Conservation (phyloP, 1,140 invertebrate genomes). For the Thrips palmi region DNA sequence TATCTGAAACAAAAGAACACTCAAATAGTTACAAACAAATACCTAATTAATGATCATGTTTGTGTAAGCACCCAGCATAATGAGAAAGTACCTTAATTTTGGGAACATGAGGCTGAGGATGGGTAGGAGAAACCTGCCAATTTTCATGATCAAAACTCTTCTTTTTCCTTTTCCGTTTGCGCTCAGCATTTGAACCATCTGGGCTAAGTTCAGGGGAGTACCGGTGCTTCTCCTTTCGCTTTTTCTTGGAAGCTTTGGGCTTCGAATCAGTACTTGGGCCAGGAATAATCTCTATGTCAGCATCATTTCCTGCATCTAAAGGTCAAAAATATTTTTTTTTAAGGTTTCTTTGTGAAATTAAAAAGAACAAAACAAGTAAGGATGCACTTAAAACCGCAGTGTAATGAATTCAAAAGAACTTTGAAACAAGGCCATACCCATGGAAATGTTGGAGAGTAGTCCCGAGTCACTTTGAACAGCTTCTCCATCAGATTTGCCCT, state of each 20-base stretch:
- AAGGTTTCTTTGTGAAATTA: slow-evolving; percentile 5
- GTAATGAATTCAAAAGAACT: background rate
- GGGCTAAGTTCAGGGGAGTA: slow-evolving; percentile 42
- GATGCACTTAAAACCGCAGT: background rate
- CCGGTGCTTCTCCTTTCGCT: slow-evolving; percentile 43
- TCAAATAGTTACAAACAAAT: slow-evolving; percentile 11
- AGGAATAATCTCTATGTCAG: background rate
- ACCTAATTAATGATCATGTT: background rate
- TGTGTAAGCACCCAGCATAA: slow-evolving; percentile 11
- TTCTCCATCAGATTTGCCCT: slow-evolving; percentile 11
- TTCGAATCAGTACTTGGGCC: background rate
- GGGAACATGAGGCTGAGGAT: slow-evolving; percentile 30
- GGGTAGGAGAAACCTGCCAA: too few species aligned
- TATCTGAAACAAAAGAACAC: slow-evolving; percentile 14
- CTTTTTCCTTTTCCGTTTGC: slow-evolving; percentile 45
- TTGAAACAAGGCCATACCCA: background rate
- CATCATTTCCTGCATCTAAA: background rate
- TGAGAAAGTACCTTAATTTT: slow-evolving; percentile 40
- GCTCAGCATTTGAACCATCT: slow-evolving; percentile 33
- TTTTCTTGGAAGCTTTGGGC: slow-evolving; percentile 30
- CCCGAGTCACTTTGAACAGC: background rate
- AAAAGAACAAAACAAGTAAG: slow-evolving; percentile 1
- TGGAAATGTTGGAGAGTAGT: background rate
- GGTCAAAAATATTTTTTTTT: slow-evolving; percentile 3
- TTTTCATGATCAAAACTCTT: slow-evolving; percentile 47